phyloP scores from a whole-genome alignment of 2,797 vertebrate species.

The Chrysolophus pictus region DNA sequence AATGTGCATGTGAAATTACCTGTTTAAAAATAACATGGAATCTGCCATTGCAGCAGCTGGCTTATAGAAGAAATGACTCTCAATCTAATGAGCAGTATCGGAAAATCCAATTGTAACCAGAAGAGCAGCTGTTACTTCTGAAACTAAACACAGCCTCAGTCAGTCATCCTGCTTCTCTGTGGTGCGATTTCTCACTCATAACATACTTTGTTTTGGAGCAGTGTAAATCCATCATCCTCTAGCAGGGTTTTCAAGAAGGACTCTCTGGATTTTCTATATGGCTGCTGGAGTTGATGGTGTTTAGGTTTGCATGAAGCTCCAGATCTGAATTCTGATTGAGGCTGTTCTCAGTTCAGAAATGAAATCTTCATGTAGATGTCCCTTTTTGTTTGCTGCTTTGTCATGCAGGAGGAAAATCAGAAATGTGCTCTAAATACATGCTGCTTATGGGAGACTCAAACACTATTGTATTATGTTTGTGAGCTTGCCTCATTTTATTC shows the following conservation, averaged over 20 bases:
- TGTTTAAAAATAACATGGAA: background rate
- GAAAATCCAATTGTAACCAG: background rate
- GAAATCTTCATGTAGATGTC: background rate
- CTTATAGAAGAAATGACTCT: background rate
- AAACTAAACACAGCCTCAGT: background rate
- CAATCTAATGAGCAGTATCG: background rate
- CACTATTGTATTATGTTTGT: background rate
- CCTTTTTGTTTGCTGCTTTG: background rate
- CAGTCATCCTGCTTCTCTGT: background rate
- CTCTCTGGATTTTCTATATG: background rate
- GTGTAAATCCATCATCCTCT: background rate
- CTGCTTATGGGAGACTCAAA: background rate
- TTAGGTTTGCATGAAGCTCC: background rate
- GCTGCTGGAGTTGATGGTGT: background rate
- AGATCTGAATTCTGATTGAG: background rate
- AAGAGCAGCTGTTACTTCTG: background rate
- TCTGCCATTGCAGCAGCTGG: background rate
- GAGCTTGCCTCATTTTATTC: background rate
- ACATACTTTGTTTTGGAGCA: background rate
- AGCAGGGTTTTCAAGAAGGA: too few relatives aligned
- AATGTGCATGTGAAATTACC: background rate
- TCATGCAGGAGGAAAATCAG: background rate
- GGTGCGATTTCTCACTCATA: background rate
- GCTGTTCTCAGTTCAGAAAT: background rate
- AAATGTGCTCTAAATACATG: background rate